phyloP scores from a whole-genome alignment of 2,113 vertebrate species.

The Brachyistius frenatus region DNA sequence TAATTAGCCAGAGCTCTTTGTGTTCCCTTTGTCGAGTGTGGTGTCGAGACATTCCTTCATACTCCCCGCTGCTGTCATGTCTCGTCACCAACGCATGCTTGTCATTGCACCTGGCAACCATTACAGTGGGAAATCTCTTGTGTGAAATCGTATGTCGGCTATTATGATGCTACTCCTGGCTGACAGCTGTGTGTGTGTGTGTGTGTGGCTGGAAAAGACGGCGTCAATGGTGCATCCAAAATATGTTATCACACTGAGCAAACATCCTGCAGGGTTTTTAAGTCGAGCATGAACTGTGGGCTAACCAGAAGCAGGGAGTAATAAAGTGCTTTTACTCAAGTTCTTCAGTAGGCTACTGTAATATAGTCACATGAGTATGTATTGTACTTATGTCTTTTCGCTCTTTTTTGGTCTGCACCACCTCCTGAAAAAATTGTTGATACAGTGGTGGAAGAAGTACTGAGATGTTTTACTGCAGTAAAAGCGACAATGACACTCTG shows the following conservation, averaged over 20 bases:
- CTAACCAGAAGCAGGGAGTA: neutral
- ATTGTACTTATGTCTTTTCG: no score
- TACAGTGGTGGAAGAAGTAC: no score
- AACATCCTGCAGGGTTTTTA: neutral
- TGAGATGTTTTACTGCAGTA: no score
- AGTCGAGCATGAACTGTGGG: neutral
- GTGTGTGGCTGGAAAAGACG: conserved; percentile 7
- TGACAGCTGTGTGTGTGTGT: conserved; percentile 1
- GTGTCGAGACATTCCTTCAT: conserved; percentile 59
- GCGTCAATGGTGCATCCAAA: neutral
- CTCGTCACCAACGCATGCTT: conserved; percentile 26
- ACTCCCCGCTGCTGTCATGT: conserved; percentile 46
- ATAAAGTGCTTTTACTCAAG: no score
- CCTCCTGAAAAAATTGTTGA: no score
- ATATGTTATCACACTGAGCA: no score
- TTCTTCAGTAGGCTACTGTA: no score
- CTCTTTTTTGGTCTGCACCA: no score
- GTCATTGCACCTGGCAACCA: conserved; percentile 54
- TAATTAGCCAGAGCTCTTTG: conserved; percentile 75
- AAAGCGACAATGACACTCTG: no score
- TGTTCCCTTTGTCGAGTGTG: conserved; percentile 59
- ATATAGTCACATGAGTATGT: no score
- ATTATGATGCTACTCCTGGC: conserved; percentile 10
- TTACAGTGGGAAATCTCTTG: conserved; percentile 36
- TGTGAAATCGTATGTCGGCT: conserved; percentile 8